Base-by-base conservation (phyloP, 2,888 invertebrate species). In the Acrobeloides nanus region DNA sequence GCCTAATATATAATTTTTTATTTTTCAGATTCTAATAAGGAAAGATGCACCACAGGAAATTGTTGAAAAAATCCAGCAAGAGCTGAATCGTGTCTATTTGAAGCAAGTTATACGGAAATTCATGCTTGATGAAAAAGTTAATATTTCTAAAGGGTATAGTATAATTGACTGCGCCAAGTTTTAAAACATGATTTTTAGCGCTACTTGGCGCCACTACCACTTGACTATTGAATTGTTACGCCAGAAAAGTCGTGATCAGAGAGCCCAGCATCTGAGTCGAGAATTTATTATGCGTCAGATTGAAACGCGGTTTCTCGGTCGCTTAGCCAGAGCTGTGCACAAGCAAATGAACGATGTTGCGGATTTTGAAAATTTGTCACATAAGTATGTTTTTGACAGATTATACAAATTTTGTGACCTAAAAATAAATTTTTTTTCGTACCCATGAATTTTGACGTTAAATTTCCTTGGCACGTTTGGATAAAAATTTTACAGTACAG, bases 41-140 rank as follows among this genome's bases (percentile, higher is more conserved):
- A 8, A 25, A 12, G 27, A 33, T 2, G 44, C 55, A 5, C 34
- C 52, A 20, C 39, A 53, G 87, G 89, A 43, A 33, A 23, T 40
- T 17, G 25, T 60, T 4, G 53, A 54, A 27, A 25, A 31, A n/a
- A 27, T 52, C 17, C 51, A 48, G 35, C 32, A 31, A 15, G 39
- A 39, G 18, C 44, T 95, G 27, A 87, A 84, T 38, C 81, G 82
- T 60, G 86, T 90, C 0, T 82, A 83, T 0, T 77, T 93, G 3
- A 79, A 83, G 1, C 84, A 90, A 75, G 74, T 77, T 46, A 34
- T 69, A 27, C 59, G 58, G 43, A 59, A 60, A 29, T 63, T 71
- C 44, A 46, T 50, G 1, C 24, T 70, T 8, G 59, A 66, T 8
- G 68, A 70, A 40, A 52, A 48, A 18, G 47, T 64, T 35, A 46